A percentile compares a stretch with the other conserved stretches of the same genome.
phyloP scores from a whole-genome alignment of 2,113 vertebrate genomes.

The Chloropsis cyanopogon region DNA sequence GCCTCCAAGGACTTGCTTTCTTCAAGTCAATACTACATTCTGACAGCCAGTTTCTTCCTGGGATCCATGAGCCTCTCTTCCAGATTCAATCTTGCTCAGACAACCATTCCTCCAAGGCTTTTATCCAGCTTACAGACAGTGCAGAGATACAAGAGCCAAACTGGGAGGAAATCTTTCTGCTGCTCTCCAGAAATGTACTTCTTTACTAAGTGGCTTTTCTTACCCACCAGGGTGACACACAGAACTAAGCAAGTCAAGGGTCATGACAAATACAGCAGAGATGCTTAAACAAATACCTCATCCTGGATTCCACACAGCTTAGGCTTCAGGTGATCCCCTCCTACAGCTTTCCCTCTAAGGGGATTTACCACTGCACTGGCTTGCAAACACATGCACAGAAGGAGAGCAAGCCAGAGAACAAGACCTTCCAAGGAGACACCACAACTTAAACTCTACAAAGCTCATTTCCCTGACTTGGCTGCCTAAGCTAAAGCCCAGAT shows the following conservation, averaged over 20 bases:
- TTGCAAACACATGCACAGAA: not conserved
- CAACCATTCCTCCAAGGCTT: constrained; percentile 49
- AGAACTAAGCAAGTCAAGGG: not conserved
- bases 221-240: not conserved
- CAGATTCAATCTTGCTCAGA: constrained; percentile 52
- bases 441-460: not conserved
- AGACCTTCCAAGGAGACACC: not conserved
- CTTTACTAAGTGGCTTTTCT: not conserved
- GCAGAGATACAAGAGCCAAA: not conserved
- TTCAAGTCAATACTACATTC: constrained; percentile 38
- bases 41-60: constrained; percentile 65
- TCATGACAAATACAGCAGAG: not conserved
- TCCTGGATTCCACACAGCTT: not conserved
- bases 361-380: not conserved
- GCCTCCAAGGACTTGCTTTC: constrained; percentile 54
- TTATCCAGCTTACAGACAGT: constrained; percentile 27
- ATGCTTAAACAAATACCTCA: not conserved
- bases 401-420: not conserved
- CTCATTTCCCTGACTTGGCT: not conserved
- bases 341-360: not conserved
- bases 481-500: not conserved
- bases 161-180: not conserved
- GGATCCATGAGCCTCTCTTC: constrained; percentile 48
- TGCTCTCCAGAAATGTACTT: not conserved
- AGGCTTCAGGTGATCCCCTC: not conserved